Evolutionary conservation across 2,888 invertebrate genomes (phyloP), one percentile per base, ranked within the genome.

Genomic region (Tineola bisselliella): DNA sequence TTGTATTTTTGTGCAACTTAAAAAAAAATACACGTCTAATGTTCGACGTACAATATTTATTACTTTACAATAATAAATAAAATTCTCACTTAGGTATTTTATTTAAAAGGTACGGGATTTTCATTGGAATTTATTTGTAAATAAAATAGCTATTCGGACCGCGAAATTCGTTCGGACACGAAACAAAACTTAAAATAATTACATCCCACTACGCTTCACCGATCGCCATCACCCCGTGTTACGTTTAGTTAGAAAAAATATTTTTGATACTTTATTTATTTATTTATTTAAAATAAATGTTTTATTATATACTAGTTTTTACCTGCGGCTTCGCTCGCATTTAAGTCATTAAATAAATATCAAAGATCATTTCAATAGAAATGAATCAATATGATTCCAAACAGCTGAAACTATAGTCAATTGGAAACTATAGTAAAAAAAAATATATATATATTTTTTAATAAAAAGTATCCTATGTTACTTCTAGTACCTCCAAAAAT

Each of bases 141-240:
- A 58, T 58, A 33, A 48, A 58, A 58, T 58, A n/a, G 58, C 33
- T 33, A 58, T 58, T 13, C 58, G 58, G 33, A 58, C 58, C 58
- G 80, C 84, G 77, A 75, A 80, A 77, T 75, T 77, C 69, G 74
- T 76, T 33, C 13, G 77, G 76, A 86, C 86, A 84, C 78, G 83
- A 76, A 84, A 84, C 82, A 74, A 86, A 87, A 87, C 86, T 86
- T 84, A 83, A 84, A 87, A 84, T 87, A 84, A 87, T 87, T 87
- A 84, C 76, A 78, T 69, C 75, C 74, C 72, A 76, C 75, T 77
- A 79, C 79, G 74, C 73, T 75, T 69, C 72, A 68, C 44, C 57
- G 56, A 70, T 69, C 69, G 57, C 63, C 61, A 69, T 69, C 71
- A 71, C 70, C 67, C 66, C n/a, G 62, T 54, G 25, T 54, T 54